Evolutionary conservation across 1,140 invertebrate genomes (phyloP), one percentile per base, ranked within the genome.

Genomic region (Delia radicum): DNA sequence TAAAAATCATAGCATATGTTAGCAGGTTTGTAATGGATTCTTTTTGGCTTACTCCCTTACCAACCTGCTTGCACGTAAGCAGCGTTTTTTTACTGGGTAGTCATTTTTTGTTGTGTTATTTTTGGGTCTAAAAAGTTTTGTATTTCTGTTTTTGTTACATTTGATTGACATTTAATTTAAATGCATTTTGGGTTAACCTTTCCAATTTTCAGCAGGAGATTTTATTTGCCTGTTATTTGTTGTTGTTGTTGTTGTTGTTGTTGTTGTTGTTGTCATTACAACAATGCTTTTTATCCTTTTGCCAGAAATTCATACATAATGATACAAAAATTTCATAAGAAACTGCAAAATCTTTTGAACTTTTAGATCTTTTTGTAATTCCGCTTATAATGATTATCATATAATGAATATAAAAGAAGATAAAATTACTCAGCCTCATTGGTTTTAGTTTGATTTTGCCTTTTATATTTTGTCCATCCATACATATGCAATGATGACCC

Each of bases 101-200:
- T n/a, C n/a, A n/a, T n/a, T n/a, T n/a, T n/a, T n/a, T n/a, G n/a
- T n/a, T n/a, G n/a, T n/a, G n/a, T 2, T 73, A n/a, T 46, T 73
- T 76, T 76, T 21, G 62, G 33, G 18, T 37, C 55, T 48, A 21
- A 67, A 75, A 75, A 55, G 55, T 33, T 76, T 73, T 3, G 15
- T 75, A 37, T 75, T n/a, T n/a, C 12, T 55, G 21, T 28, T n/a
- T 48, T 33, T n/a, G 24, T 27, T 37, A 63, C 61, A 61, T 77
- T 74, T 77, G 76, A 77, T 77, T 77, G 76, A 77, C 76, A 77
- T 77, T 77, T 77, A 77, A 77, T 77, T 77, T 77, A 77, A 77
- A 77, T 77, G 76, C 72, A 74, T 77, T 77, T 77, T 71, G 48
- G 71, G 29, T 71, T 63, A 69, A 69, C 29, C 65, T 69, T 69